Evolutionary conservation across 2,888 invertebrate genomes (phyloP), one percentile per base, ranked within the genome.

Genomic region (Ectemnius continuus): DNA sequence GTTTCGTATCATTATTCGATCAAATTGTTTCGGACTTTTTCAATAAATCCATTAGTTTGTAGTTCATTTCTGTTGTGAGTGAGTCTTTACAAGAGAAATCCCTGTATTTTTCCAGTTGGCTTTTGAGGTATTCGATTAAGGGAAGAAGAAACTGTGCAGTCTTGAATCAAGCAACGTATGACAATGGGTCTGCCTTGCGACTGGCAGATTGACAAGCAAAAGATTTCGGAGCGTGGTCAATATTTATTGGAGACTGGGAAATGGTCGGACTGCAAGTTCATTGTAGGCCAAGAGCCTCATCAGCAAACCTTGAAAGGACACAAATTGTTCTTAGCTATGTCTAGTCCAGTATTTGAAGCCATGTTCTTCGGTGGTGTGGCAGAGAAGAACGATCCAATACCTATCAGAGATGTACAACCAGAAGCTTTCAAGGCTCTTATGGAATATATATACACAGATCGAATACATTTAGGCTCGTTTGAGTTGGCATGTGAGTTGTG

Each of bases 321-420:
- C 89, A 96, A 96, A 89, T 91, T 97, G 46, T 93, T 97, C 74
- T 91, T 97, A 67, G 96, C 97, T 0, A 97, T 96, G 96, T 95
- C 96, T 0, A 96, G 96, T 77, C 97, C 97, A 0, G 97, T 97
- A 0, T 97, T 97, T 87, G 96, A 97, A 87, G 95, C 96, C 0
- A 97, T 97, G 97, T 97, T 97, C 87, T 96, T 93, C 86, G 97
- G 97, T 0, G 95, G 95, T 26, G 94, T 97, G 93, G 94, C 96
- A 0, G 96, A 97, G 85, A 95, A 95, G 81, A 92, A 93, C 76
- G 94, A 94, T 81, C 95, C 96, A 0, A 96, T 97, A 83, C 93
- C 94, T 0, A 96, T 97, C 82, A 92, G 95, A 47, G 97, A 97
- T 89, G 96, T 97, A 1, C 96, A 96, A 88, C 96, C 97, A 3